Conservation (phyloP, 2,113 vertebrate species). For the Phrynosoma platyrhinos region DNA sequence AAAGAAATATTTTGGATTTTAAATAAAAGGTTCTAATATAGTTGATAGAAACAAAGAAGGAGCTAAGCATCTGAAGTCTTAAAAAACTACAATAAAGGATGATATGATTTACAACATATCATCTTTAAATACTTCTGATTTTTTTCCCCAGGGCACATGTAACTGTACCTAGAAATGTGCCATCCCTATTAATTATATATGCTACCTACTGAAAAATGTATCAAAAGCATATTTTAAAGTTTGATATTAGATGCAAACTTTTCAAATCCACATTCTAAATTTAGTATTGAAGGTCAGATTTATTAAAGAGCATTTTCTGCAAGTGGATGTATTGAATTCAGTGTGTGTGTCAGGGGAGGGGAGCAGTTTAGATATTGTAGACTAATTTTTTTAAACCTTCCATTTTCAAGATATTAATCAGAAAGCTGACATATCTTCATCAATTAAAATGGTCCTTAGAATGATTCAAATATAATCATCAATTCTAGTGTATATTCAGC, state of each 20-base stretch:
- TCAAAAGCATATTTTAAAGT: neutral
- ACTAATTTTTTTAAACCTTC: slow-evolving; percentile 57
- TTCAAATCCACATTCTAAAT: neutral
- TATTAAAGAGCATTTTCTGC: neutral
- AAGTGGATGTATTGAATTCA: neutral
- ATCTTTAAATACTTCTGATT: slow-evolving; percentile 18
- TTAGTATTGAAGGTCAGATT: slow-evolving; percentile 48
- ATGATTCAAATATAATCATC: slow-evolving; percentile 42
- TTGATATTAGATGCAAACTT: neutral
- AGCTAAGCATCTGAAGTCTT: slow-evolving; percentile 25
- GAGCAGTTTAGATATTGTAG: neutral
- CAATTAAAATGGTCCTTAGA: too few species aligned
- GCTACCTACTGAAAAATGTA: slow-evolving; percentile 59
- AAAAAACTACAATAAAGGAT: slow-evolving; percentile 43
- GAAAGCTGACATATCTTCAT: slow-evolving; percentile 47
- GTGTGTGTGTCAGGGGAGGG: neutral
- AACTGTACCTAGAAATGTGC: slow-evolving; percentile 59
- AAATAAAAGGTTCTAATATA: too few species aligned
- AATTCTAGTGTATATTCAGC: slow-evolving; percentile 60
- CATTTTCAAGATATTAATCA: slow-evolving; percentile 71
- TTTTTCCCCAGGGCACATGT: slow-evolving; percentile 27
- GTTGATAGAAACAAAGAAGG: neutral
- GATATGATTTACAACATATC: slow-evolving; percentile 46
- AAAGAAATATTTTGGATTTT: neutral
- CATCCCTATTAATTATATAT: slow-evolving; percentile 68